A percentile compares a stretch with the other conserved stretches of the same genome.
Evolutionary conservation across 2,113 vertebrate species (phyloP).

Genomic region (Myrmecophaga tridactyla): DNA sequence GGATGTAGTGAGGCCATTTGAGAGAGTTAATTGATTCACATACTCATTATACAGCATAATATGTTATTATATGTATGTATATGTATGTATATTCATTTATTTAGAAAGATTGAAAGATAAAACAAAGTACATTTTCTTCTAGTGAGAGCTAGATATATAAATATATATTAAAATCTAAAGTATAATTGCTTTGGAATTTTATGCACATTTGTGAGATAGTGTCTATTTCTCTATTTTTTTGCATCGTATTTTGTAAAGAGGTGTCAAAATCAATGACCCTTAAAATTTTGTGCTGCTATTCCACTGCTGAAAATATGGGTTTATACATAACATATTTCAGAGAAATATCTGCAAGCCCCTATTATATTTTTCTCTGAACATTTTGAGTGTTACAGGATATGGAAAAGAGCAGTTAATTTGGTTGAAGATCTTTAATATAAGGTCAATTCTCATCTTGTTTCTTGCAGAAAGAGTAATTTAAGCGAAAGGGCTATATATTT

Average conservation of each 20-base stretch:
- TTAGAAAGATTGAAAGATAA: not conserved
- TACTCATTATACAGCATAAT: not conserved
- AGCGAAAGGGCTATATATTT: not conserved
- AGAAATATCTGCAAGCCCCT: not conserved
- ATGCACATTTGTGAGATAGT: not conserved
- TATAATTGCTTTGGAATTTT: constrained; percentile 2
- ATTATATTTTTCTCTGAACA: not conserved
- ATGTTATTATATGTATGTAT: not conserved
- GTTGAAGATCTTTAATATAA: not conserved
- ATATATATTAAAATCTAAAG: not conserved
- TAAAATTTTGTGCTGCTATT: not conserved
- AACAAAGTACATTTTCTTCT: not conserved
- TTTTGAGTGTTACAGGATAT: not conserved
- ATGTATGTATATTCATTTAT: not conserved
- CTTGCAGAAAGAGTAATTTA: not conserved
- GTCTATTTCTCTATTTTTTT: constrained; percentile 1
- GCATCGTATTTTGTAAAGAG: not conserved
- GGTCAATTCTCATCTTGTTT: not conserved
- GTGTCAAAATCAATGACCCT: not conserved
- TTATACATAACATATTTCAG: not conserved
- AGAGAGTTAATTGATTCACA: not conserved
- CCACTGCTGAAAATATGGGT: not conserved
- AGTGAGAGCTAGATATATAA: not conserved
- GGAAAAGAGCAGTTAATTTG: not conserved
- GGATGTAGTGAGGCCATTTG: not conserved